phyloP scores from a whole-genome alignment of 1,140 invertebrate genomes.

The Drosophila melanogaster region Release_6_plus_ISO1_MT NT_033777.3:25671501-25672000 shows the following conservation, averaged over 20 bases:
- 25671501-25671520: conserved; percentile 59
- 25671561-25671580: conserved; percentile 37
- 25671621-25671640: conserved; percentile 33
- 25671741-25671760: no score
- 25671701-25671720: background rate
- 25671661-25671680: conserved; percentile 23
- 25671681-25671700: conserved; percentile 9
- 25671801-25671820: conserved; percentile 82
- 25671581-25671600: conserved; percentile 15
- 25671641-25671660: conserved; percentile 9
- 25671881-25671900: conserved; percentile 5
- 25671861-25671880: conserved; percentile 83
- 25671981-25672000: conserved; percentile 37
- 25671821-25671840: conserved; percentile 78
- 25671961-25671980: conserved; percentile 65
- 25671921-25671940: conserved; percentile 37
- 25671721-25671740: no score
- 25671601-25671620: conserved; percentile 35
- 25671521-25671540: conserved; percentile 77
- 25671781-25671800: background rate
- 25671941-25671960: conserved; percentile 51
- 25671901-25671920: background rate
- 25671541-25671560: conserved; percentile 75
- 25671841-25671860: conserved; percentile 72
- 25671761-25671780: no score